These are phyloP conservation scores for Lanistes nyassanus DNA, from an alignment of 1,140 invertebrate species.

Conservation along the genomic window DNA sequence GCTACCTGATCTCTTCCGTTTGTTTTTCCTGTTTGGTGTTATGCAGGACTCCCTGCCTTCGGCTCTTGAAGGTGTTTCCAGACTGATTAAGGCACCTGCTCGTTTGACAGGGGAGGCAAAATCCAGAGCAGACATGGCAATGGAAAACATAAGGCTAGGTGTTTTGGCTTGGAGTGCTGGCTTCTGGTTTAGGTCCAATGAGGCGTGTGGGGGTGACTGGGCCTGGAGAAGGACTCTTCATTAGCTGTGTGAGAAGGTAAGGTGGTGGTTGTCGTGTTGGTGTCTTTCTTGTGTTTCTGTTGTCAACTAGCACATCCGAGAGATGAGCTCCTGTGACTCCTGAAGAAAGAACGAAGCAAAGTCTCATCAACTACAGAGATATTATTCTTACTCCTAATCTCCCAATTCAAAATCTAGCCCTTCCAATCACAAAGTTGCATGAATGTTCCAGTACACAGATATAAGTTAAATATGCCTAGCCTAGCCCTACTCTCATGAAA, in stretches of 20 bases:
- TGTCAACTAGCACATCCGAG: background rate
- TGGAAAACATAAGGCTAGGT: background rate
- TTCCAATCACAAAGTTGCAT: too few species aligned
- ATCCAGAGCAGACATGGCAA: background rate
- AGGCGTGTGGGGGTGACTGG: background rate
- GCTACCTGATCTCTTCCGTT: background rate
- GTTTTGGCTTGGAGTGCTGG: slow-evolving; percentile 32
- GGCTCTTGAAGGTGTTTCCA: background rate
- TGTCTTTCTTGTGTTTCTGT: background rate
- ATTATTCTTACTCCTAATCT: too few species aligned
- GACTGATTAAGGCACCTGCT: background rate
- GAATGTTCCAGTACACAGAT: too few species aligned
- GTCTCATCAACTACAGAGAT: background rate
- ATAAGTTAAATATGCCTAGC: too few species aligned
- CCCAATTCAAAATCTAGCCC: too few species aligned
- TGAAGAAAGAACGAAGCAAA: background rate
- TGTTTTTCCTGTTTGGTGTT: background rate
- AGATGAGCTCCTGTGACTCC: background rate
- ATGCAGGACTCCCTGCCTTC: background rate
- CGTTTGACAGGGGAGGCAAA: slow-evolving; percentile 14
- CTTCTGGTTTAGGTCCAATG: background rate
- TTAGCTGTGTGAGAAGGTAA: slow-evolving; percentile 3
- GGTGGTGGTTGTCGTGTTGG: slow-evolving; percentile 8
- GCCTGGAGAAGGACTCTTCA: slow-evolving; percentile 7
- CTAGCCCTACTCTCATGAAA: too few species aligned